phyloP scores from a whole-genome alignment of 2,113 vertebrate genomes.

The Puffinus mauretanicus region DNA sequence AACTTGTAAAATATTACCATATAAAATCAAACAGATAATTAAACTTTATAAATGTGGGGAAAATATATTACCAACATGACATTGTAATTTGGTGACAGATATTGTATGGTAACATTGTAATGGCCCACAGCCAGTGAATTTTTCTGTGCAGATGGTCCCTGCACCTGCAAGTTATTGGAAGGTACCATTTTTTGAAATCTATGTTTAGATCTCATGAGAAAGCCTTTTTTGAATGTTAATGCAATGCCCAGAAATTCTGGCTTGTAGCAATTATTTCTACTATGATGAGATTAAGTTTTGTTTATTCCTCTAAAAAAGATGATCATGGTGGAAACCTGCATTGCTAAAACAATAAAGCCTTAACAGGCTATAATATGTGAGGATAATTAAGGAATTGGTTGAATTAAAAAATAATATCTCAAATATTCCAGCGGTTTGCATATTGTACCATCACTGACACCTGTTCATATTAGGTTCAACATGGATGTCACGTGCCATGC shows the following conservation, averaged over 20 bases:
- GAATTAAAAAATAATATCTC: background rate
- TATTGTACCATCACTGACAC: background rate
- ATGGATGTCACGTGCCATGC: background rate
- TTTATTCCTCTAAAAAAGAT: background rate
- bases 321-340: background rate
- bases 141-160: constrained; percentile 27
- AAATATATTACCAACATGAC: constrained; percentile 4
- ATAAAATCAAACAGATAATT: constrained; percentile 42
- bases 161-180: constrained; percentile 40
- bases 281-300: background rate
- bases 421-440: background rate
- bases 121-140: constrained; percentile 16
- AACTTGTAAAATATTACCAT: constrained; percentile 26
- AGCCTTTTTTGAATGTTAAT: constrained; percentile 1
- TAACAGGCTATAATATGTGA: background rate
- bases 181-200: constrained; percentile 27
- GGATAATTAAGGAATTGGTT: background rate
- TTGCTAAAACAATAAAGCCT: background rate
- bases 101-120: background rate
- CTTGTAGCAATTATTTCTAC: background rate
- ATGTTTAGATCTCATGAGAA: constrained; percentile 29
- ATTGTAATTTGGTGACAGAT: constrained; percentile 29
- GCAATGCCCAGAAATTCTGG: constrained; percentile 8
- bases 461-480: background rate
- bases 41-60: constrained; percentile 28